Conservation (phyloP, 2,113 vertebrate species). For the Brachyhypopomus gauderio region DNA sequence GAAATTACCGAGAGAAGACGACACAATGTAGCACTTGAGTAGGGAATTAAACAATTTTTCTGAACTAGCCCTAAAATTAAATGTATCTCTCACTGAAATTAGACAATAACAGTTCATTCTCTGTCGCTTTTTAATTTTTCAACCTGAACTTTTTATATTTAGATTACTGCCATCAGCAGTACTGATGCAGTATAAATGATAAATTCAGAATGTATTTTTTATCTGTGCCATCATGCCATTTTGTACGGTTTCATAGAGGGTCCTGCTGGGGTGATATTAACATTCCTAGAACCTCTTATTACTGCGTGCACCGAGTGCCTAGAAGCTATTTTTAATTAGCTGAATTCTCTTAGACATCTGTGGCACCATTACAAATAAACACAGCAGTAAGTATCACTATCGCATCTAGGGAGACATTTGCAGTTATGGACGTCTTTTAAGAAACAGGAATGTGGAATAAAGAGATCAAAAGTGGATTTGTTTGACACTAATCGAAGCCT, state of each 20-base stretch:
- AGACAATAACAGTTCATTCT: neutral
- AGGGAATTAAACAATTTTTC: neutral
- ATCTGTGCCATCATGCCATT: neutral
- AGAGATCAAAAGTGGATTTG: neutral
- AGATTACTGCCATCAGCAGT: neutral
- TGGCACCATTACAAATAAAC: conserved; percentile 57
- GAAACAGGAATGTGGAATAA: neutral
- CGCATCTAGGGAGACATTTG: neutral
- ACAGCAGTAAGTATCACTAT: neutral
- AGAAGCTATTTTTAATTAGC: conserved; percentile 35
- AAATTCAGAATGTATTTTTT: neutral
- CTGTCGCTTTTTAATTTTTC: neutral
- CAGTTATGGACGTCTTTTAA: neutral
- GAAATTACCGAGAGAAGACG: neutral
- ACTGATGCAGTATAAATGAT: neutral
- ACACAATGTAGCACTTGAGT: neutral
- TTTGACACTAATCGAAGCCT: neutral
- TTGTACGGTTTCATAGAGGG: neutral
- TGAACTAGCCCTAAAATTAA: neutral
- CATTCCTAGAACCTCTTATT: conserved; percentile 22
- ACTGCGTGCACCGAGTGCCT: conserved; percentile 59
- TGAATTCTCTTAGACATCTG: conserved; percentile 47
- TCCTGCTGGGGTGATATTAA: neutral
- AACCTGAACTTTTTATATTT: neutral
- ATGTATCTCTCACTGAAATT: neutral